Percentiles rank a stretch among this genome's conserved stretches.
Conservation (phyloP, 2,797 vertebrate genomes). For the Halcyon badia region DNA sequence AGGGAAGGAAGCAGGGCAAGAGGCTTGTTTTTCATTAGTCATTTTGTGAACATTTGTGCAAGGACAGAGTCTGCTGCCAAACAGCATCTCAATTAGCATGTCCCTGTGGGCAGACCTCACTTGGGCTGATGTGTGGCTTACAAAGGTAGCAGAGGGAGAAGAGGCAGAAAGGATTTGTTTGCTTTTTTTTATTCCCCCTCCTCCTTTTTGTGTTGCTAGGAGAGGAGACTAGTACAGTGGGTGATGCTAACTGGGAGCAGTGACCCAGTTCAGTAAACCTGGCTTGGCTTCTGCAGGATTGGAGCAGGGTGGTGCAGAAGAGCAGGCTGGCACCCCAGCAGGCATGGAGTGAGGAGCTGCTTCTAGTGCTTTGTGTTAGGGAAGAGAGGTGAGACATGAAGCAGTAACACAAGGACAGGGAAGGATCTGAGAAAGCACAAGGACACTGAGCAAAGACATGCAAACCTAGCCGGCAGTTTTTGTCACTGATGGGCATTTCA, state of each 20-base stretch:
- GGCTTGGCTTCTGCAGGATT: slow-evolving; percentile 70
- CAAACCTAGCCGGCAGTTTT: neutral
- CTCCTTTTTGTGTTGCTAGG: neutral
- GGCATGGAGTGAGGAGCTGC: neutral
- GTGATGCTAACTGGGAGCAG: slow-evolving; percentile 84
- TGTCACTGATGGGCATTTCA: neutral
- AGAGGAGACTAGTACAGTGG: slow-evolving; percentile 66
- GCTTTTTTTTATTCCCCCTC: neutral
- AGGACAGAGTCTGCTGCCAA: slow-evolving; percentile 61
- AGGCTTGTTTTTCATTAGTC: slow-evolving; percentile 54
- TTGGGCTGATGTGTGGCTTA: slow-evolving; percentile 84
- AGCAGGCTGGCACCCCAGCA: neutral
- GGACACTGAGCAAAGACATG: neutral
- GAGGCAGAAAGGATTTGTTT: neutral
- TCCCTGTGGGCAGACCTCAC: slow-evolving; percentile 63
- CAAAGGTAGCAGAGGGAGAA: slow-evolving; percentile 76
- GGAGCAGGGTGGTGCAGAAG: slow-evolving; percentile 46
- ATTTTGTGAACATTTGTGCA: slow-evolving; percentile 40
- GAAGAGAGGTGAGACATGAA: neutral
- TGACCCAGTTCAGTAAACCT: slow-evolving; percentile 79
- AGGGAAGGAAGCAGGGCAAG: slow-evolving; percentile 61
- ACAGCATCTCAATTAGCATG: slow-evolving; percentile 63
- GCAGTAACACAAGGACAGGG: neutral
- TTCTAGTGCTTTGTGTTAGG: neutral
- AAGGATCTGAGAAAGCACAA: neutral